phyloP scores from a whole-genome alignment of 2,797 vertebrate species.

The Macropus fuliginosus region DNA sequence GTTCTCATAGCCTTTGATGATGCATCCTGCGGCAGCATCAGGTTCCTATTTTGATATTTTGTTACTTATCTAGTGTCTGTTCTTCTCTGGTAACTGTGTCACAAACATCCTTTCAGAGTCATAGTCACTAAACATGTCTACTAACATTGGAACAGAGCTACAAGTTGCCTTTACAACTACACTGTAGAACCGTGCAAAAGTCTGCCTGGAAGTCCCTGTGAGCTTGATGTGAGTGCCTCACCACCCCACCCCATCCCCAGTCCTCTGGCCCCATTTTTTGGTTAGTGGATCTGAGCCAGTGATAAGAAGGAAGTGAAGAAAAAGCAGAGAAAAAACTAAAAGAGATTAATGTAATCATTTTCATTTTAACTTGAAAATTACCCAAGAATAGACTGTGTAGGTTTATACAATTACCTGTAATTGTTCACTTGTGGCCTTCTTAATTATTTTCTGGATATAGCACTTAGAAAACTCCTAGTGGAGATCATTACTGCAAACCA shows the following conservation, averaged over 20 bases:
- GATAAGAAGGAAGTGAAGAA: background rate
- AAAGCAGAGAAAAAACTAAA: background rate
- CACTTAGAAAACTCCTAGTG: background rate
- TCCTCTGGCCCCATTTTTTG: background rate
- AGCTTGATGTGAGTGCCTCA: background rate
- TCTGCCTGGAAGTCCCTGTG: background rate
- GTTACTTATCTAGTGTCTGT: background rate
- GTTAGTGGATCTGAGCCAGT: background rate
- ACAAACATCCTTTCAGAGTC: background rate
- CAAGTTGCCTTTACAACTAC: background rate
- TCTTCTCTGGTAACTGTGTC: background rate
- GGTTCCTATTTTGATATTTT: background rate
- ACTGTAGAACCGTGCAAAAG: background rate
- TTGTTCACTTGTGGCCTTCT: background rate
- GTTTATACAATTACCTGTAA: background rate
- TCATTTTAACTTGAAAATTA: background rate
- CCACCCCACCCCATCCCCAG: too few relatives aligned
- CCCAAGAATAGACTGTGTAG: background rate
- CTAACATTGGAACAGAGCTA: background rate
- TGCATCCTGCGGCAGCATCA: background rate
- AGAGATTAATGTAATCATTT: background rate
- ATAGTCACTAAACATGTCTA: background rate
- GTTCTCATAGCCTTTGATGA: background rate
- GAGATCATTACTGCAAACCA: background rate
- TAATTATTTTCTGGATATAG: background rate